phyloP scores from a whole-genome alignment of 1,140 invertebrate species.

The Frieseomelitta varia region DNA sequence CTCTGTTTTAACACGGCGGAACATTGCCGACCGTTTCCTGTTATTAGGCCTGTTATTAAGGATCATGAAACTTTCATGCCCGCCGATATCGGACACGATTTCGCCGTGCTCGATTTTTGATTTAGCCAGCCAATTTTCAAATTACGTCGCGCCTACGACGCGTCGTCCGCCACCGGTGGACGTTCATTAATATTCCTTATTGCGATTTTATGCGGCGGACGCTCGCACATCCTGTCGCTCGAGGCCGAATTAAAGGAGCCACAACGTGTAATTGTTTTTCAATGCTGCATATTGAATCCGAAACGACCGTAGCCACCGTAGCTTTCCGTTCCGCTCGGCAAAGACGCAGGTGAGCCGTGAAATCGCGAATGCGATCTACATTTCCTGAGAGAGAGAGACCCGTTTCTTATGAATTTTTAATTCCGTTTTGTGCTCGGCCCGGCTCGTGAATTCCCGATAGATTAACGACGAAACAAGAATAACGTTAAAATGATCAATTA shows the following conservation, averaged over 20 bases:
- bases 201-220: conserved; percentile 68
- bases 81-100: not conserved
- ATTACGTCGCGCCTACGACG: conserved; percentile 47
- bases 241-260: conserved; percentile 36
- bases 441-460: not conserved
- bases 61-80: conserved; percentile 62
- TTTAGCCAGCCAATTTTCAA: conserved; percentile 61
- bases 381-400: not conserved
- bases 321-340: not conserved
- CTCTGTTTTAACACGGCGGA: not conserved
- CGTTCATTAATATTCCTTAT: conserved; percentile 71
- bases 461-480: too few species aligned
- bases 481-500: too few species aligned
- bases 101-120: conserved; percentile 39
- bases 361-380: not conserved
- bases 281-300: conserved; percentile 67
- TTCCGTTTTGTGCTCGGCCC: not conserved
- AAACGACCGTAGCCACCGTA: not conserved
- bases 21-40: conserved; percentile 8
- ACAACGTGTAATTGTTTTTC: conserved; percentile 71
- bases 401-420: not conserved
- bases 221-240: conserved; percentile 34
- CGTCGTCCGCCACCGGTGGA: conserved; percentile 10
- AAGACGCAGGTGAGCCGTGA: not conserved
- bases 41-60: conserved; percentile 25